phyloP scores from a whole-genome alignment of 1,140 invertebrate genomes.

The Hermetia illucens region DNA sequence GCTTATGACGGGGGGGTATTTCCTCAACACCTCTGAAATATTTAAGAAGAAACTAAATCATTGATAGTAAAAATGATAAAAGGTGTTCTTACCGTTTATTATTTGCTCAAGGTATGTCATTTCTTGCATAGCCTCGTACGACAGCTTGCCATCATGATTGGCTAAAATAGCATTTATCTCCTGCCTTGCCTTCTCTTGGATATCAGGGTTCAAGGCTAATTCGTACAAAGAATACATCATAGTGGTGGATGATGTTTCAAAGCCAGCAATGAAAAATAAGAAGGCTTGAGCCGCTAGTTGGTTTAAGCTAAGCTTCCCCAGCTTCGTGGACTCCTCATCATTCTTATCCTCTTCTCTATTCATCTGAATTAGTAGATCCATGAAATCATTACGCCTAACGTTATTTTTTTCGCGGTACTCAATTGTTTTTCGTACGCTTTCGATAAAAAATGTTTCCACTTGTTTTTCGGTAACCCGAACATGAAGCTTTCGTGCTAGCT shows the following conservation, averaged over 20 bases:
- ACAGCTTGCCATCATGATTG: constrained; percentile 24
- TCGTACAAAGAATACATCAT: constrained; percentile 33
- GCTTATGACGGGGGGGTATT: constrained; percentile 19
- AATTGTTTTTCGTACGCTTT: too few species aligned
- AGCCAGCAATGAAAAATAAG: constrained; percentile 31
- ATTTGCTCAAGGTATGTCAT: constrained; percentile 23
- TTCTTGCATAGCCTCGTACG: constrained; percentile 21
- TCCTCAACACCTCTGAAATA: constrained; percentile 27
- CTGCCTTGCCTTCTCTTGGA: constrained; percentile 32
- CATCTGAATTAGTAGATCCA: too few species aligned
- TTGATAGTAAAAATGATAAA: neutral
- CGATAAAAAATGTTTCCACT: too few species aligned
- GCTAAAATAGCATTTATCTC: constrained; percentile 31
- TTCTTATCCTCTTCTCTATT: constrained; percentile 9
- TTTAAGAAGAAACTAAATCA: constrained; percentile 2
- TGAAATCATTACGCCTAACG: too few species aligned
- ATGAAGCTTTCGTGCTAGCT: too few species aligned
- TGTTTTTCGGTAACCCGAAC: too few species aligned
- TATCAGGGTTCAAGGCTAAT: constrained; percentile 34
- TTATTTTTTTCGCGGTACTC: too few species aligned
- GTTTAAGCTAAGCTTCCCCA: constrained; percentile 18
- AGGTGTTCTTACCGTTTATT: constrained; percentile 13
- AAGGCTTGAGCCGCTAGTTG: constrained; percentile 26
- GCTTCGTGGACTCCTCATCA: neutral
- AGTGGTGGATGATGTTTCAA: constrained; percentile 38